These are phyloP conservation scores for Siphlonurus alternatus DNA, from an alignment of 2,888 invertebrate genomes.

Conservation along the genomic window DNA sequence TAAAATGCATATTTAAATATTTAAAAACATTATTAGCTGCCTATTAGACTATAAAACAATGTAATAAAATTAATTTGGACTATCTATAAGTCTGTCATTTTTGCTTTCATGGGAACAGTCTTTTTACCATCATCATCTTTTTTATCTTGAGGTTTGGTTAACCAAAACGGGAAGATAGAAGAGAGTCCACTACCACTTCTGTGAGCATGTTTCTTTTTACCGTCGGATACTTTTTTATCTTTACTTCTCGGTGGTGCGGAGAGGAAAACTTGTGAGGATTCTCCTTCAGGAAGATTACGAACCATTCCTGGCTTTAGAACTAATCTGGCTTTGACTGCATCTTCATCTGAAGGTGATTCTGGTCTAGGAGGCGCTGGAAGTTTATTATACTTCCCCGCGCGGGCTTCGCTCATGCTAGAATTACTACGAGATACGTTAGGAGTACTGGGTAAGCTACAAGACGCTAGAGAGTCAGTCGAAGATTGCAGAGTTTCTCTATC, in stretches of 20 bases:
- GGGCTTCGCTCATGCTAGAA: constrained; percentile 13
- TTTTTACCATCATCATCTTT: background rate
- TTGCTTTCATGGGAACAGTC: too few relatives aligned
- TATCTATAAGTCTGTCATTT: too few relatives aligned
- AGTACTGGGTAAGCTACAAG: background rate
- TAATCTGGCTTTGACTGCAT: constrained; percentile 10
- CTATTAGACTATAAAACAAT: too few relatives aligned
- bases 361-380: constrained; percentile 30
- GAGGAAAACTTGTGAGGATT: constrained; percentile 9
- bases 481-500: background rate
- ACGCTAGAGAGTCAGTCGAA: background rate
- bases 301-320: constrained; percentile 33
- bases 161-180: background rate
- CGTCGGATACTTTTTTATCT: constrained; percentile 9
- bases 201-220: too few relatives aligned
- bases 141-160: background rate
- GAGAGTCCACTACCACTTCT: too few relatives aligned
- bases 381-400: constrained; percentile 35
- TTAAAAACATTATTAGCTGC: too few relatives aligned
- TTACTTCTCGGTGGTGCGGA: constrained; percentile 6
- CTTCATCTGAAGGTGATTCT: constrained; percentile 20
- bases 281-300: constrained; percentile 6
- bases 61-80: too few relatives aligned
- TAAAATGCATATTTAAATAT: too few relatives aligned
- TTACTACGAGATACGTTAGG: background rate